Base-by-base conservation (phyloP, 2,888 invertebrate genomes). In the Erynnis tages region DNA sequence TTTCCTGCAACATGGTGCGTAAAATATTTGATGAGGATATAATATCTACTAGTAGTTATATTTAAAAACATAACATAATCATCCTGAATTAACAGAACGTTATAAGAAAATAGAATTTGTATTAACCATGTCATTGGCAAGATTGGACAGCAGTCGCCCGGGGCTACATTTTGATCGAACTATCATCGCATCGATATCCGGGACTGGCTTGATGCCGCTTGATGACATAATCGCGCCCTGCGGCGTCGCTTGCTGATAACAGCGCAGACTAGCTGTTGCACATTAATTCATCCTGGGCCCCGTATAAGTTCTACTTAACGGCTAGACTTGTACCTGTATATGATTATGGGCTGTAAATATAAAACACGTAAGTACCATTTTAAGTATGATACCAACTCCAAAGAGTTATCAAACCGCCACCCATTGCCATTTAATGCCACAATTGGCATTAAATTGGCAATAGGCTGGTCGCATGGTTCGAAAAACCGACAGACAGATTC, bases 221-320 rank as follows among this genome's bases (percentile, higher is more conserved):
- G 46, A 47, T 27, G 37, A 47, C 46, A 47, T 47, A 47, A 47
- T 47, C 19, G 37, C 27, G 11, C 37, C 46, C 37, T n/a, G 37
- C 46, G 46, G 46, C 19, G 27, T 29, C 19, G 17, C 30, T 17
- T 27, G 37, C 46, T 46, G 46, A 46, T 46, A 46, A 46, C 35
- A 35, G 41, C 40, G 17, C 34, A 10, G 30, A 10, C 23, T 25
- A 11, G 17, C 27, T 46, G 35, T 11, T 30, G 30, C 30, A 11
- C 16, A 37, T 46, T 46, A 29, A 46, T 35, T 35, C 17, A 6
- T 34, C 11, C 13, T 23, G 38, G 10, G 21, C 13, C 21, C 38
- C 34, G 21, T 21, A 21, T 5, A 21, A 38, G 11, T 13, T 19
- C 37, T n/a, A 21, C 37, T 37, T 37, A 21, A 37, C 37, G 37